phyloP scores from a whole-genome alignment of 2,113 vertebrate species.

The Origma solitaria region DNA sequence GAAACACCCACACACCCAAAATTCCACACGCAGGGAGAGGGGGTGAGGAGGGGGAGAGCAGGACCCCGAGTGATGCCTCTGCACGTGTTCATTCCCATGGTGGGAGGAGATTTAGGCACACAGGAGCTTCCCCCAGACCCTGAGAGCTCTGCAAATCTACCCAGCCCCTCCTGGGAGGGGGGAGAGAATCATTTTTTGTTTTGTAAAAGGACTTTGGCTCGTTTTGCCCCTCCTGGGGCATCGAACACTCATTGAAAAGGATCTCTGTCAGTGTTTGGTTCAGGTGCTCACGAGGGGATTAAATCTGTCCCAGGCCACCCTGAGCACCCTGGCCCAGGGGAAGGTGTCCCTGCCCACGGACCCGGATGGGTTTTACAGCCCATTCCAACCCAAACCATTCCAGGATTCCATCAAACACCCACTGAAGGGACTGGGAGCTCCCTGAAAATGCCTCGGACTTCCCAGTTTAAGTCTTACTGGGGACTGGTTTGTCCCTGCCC shows the following conservation, averaged over 20 bases:
- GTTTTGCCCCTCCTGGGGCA: not conserved
- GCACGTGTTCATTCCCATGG: not conserved
- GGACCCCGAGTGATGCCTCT: not conserved
- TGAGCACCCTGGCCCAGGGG: not conserved
- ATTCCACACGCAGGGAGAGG: not conserved
- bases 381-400: not conserved
- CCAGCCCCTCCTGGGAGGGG: too few relatives aligned
- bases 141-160: too few relatives aligned
- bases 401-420: not conserved
- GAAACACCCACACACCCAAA: not conserved
- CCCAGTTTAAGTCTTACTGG: not conserved
- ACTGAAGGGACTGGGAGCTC: not conserved
- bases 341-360: not conserved
- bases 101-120: not conserved
- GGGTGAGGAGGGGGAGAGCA: not conserved
- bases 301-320: not conserved
- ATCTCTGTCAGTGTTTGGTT: not conserved
- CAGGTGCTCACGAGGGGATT: not conserved
- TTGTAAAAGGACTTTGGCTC: not conserved
- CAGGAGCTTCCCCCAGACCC: not conserved
- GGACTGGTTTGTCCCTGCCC: not conserved
- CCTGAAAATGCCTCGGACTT: not conserved
- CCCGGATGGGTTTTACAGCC: not conserved
- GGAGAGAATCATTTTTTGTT: not conserved
- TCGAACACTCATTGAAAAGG: not conserved